These are phyloP conservation scores for Hirtodrosophila trivittata DNA, from an alignment of 2,888 invertebrate species.

Conservation along the genomic window DNA sequence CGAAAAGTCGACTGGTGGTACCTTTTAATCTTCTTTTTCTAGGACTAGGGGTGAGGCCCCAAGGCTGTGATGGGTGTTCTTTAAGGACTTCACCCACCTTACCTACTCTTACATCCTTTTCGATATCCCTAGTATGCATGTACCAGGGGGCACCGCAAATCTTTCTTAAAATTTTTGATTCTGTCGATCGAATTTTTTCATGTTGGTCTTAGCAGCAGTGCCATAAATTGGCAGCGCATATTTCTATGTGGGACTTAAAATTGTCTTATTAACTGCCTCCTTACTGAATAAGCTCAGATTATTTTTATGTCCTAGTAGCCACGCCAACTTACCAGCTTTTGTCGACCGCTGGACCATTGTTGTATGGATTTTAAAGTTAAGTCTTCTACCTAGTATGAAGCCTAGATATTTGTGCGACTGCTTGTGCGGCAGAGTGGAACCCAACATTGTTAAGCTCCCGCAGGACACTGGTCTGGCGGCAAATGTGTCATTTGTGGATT, in stretches of 20 bases:
- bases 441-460: not conserved
- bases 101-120: too few relatives aligned
- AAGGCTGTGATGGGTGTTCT: too few relatives aligned
- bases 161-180: too few relatives aligned
- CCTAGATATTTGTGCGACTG: conserved; percentile 1
- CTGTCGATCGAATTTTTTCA: too few relatives aligned
- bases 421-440: conserved; percentile 2
- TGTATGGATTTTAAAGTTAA: not conserved
- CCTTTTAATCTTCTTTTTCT: too few relatives aligned
- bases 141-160: too few relatives aligned
- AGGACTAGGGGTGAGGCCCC: too few relatives aligned
- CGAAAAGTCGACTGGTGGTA: too few relatives aligned
- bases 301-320: not conserved
- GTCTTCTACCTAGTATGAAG: not conserved
- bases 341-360: not conserved
- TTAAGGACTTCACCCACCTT: too few relatives aligned
- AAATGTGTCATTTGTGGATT: conserved; percentile 9
- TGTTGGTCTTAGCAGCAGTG: too few relatives aligned
- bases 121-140: too few relatives aligned
- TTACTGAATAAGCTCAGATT: not conserved
- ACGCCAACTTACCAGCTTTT: conserved; percentile 1
- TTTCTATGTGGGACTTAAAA: not conserved
- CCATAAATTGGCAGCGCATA: too few relatives aligned
- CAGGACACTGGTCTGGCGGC: not conserved
- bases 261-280: not conserved